Evolutionary conservation across 2,797 vertebrate species (phyloP), one percentile per base, ranked within the genome.

Genomic region (Catharus ustulatus): DNA sequence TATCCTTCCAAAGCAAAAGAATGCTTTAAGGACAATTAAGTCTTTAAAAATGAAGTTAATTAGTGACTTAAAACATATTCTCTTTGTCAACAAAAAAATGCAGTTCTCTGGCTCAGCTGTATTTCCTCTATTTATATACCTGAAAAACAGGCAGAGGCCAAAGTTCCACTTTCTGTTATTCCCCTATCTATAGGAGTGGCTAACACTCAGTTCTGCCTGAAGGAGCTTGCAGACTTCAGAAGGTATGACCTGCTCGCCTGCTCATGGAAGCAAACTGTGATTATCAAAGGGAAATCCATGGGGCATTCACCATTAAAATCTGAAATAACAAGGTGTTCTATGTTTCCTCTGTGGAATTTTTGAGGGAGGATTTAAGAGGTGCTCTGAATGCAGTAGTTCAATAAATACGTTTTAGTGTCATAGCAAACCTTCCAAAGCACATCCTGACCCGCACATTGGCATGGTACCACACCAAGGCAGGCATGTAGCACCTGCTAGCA

Each of bases 291-390:
- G 62, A 97, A 96, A 95, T 91, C 90, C 94, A 91, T 81, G 73
- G 87, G 94, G 93, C 42, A 73, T 95, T 90, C 83, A 89, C 96
- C 89, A 96, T 97, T 97, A 89, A 97, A 96, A 96, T 91, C 83
- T 77, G 90, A 98, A 96, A 96, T 97, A 96, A 86, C 84, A 94
- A 93, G 87, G 61, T 59, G 81, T 96, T 97, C 93, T 95, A 77
- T 54, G 95, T 95, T 97, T 96, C 92, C 87, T 88, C 71, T 52
- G 14, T 36, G 84, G 66, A 66, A 89, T 88, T 96, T 95, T 95
- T 90, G 75, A 96, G 82, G 78, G 75, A 95, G 49, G 62, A 68
- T 90, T 97, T 89, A 91, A 96, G 80, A 48, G 89, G 85, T 87
- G 63, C 52, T 88, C 58, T 91, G 87, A 55, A 92, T 29, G 11